Evolutionary conservation across 2,888 invertebrate genomes (phyloP), one percentile per base, ranked within the genome.

Genomic region (Caprella mutica): DNA sequence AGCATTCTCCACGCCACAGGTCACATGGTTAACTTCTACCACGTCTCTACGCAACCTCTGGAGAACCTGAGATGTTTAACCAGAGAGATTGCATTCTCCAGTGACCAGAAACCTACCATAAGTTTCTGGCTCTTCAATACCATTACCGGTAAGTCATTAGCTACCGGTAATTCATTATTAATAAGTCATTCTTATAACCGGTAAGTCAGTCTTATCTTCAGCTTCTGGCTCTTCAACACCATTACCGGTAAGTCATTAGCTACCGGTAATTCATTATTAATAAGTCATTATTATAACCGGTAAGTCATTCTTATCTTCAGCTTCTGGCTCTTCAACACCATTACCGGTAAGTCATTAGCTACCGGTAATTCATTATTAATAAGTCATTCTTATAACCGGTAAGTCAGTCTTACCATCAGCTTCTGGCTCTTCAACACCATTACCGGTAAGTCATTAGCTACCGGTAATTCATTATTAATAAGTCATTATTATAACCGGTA

Each of bases 361-460:
- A n/a, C n/a, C n/a, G n/a, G n/a, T n/a, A n/a, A n/a, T n/a, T n/a
- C n/a, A n/a, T n/a, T n/a, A n/a, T n/a, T n/a, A n/a, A n/a, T n/a
- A n/a, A n/a, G n/a, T n/a, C n/a, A n/a, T n/a, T n/a, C n/a, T n/a
- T n/a, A n/a, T n/a, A n/a, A n/a, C n/a, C n/a, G n/a, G n/a, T n/a
- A n/a, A n/a, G n/a, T n/a, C n/a, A n/a, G n/a, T n/a, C 92, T 92
- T 0, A 91, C 91, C 9, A 91, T 94, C 65, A 85, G 86, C 0
- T 94, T 89, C 72, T 96, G 94, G 94, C 81, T 94, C 27, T 94
- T 93, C 73, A 86, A 88, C 74, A 94, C 94, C 2, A 80, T 94
- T 6, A 93, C 93, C 66, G 92, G 91, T 85, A 75, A n/a, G n/a
- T n/a, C n/a, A n/a, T n/a, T n/a, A n/a, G n/a, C n/a, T n/a, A n/a